Evolutionary conservation across 2,888 invertebrate genomes (phyloP).

Genomic region (Cephus nigrinus): DNA sequence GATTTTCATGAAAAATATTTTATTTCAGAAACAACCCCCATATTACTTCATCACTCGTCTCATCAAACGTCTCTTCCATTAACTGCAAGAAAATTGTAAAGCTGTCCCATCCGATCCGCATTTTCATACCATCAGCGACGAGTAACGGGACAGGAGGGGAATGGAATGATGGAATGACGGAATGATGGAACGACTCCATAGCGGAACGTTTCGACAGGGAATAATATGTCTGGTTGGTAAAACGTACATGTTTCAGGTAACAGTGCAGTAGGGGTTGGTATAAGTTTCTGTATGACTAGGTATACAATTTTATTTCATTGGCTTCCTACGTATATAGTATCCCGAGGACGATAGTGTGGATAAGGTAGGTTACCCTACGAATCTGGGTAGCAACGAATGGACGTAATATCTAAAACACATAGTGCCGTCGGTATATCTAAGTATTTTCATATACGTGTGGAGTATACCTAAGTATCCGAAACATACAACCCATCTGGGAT

Average conservation of each 20-base stretch:
- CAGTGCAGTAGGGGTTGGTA: neutral
- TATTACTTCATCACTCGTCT: neutral
- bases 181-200: neutral
- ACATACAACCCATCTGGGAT: constrained; percentile 42
- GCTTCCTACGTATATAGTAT: neutral
- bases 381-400: neutral
- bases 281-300: neutral
- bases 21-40: neutral
- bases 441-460: neutral
- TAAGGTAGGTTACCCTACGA: neutral
- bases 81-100: neutral
- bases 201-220: neutral
- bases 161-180: neutral
- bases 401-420: neutral
- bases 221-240: neutral
- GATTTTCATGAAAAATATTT: neutral
- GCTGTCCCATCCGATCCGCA: neutral
- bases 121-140: neutral
- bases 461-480: constrained; percentile 46
- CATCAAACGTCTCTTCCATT: neutral
- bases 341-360: neutral
- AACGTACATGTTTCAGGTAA: neutral
- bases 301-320: too few relatives aligned
- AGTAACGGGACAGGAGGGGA: neutral
- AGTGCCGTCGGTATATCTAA: neutral